Percentiles rank a stretch among this genome's conserved stretches.
Evolutionary conservation across 1,140 invertebrate genomes (phyloP).

Genomic region (Dreissena polymorpha): DNA sequence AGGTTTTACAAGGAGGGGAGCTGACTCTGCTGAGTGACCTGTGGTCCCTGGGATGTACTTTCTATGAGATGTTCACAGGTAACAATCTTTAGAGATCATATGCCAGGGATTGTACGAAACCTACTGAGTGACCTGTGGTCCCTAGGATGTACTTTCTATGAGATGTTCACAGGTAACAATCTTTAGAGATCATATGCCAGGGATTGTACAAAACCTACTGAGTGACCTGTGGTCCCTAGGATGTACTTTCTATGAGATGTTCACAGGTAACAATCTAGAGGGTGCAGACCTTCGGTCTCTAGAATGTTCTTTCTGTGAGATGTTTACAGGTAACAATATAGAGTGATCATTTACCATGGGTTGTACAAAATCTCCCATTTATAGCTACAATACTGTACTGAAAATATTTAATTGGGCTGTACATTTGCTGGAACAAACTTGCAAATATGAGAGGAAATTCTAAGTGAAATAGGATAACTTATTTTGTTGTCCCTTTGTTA

Average conservation of each 20-base stretch:
- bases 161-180: slow-evolving; percentile 77
- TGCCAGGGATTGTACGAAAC: neutral
- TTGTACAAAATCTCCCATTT: too few relatives aligned
- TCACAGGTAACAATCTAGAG: slow-evolving; percentile 69
- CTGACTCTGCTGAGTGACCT: slow-evolving; percentile 75
- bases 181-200: neutral
- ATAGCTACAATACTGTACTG: too few relatives aligned
- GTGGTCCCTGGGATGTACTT: slow-evolving; percentile 79
- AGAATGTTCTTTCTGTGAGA: slow-evolving; percentile 78
- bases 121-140: slow-evolving; percentile 78
- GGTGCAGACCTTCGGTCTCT: slow-evolving; percentile 77
- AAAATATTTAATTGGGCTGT: too few relatives aligned
- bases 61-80: slow-evolving; percentile 80
- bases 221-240: slow-evolving; percentile 80
- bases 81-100: slow-evolving; percentile 9
- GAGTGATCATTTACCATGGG: too few relatives aligned
- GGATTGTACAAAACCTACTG: slow-evolving; percentile 54
- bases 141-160: slow-evolving; percentile 78
- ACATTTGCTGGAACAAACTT: too few relatives aligned
- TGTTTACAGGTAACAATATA: slow-evolving; percentile 77
- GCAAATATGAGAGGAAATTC: too few relatives aligned
- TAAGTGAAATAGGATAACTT: too few relatives aligned
- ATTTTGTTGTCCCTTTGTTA: too few relatives aligned
- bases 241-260: slow-evolving; percentile 79
- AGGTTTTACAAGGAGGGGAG: slow-evolving; percentile 75